These are phyloP conservation scores for Dysdera silvatica DNA, from an alignment of 1,140 invertebrate genomes.

Conservation along the genomic window DNA sequence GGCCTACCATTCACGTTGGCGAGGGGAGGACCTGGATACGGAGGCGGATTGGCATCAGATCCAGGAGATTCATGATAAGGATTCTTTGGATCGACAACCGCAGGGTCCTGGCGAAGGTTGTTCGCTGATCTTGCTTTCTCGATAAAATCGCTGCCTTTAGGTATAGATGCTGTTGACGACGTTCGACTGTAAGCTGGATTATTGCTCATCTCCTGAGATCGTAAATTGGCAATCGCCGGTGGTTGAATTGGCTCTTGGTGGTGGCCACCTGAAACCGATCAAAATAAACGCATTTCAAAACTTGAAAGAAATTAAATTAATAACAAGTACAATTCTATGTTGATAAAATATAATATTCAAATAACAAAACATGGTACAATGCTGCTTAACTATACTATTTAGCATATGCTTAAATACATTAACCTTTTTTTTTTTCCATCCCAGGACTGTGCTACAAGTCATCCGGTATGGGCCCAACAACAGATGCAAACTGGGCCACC, in stretches of 20 bases:
- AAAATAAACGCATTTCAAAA: not conserved
- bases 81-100: conserved; percentile 7
- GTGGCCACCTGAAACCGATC: conserved; percentile 14
- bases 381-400: too few species aligned
- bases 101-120: conserved; percentile 18
- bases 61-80: conserved; percentile 28
- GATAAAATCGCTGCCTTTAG: conserved; percentile 16
- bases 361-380: too few species aligned
- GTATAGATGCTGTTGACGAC: conserved; percentile 50
- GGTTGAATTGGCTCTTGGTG: conserved; percentile 1
- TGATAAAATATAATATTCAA: not conserved
- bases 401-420: too few species aligned
- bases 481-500: too few species aligned
- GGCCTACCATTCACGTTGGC: not conserved
- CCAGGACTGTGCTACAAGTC: too few species aligned
- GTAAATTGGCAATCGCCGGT: conserved; percentile 5
- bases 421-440: too few species aligned
- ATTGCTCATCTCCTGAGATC: conserved; percentile 57
- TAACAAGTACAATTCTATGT: not conserved
- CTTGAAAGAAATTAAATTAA: not conserved
- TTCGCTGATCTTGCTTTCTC: conserved; percentile 21
- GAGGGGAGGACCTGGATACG: conserved; percentile 17
- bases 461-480: too few species aligned
- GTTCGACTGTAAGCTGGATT: conserved; percentile 59
- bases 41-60: conserved; percentile 27